A percentile compares a stretch with the other conserved stretches of the same genome.
phyloP scores from a whole-genome alignment of 2,113 vertebrate genomes.

The Phaethon lepturus region DNA sequence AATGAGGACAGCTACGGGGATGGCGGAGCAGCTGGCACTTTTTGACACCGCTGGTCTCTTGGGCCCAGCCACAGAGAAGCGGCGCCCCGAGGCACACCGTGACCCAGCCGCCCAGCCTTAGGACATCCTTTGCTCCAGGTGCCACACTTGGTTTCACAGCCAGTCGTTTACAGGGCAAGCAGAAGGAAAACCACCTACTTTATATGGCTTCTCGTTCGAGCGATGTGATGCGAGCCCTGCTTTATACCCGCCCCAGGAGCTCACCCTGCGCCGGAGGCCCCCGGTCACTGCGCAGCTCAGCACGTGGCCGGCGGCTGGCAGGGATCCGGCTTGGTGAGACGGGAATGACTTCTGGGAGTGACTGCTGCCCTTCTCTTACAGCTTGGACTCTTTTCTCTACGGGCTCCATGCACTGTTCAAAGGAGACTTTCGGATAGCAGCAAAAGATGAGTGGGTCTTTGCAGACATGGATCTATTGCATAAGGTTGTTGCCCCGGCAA shows the following conservation, averaged over 20 bases:
- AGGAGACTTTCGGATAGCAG: conserved; percentile 93
- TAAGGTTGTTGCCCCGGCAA: conserved; percentile 91
- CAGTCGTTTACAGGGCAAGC: background rate
- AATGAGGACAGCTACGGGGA: background rate
- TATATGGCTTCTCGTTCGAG: background rate
- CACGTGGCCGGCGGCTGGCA: rapidly evolving
- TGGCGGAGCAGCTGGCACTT: background rate
- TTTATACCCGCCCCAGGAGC: rapidly evolving
- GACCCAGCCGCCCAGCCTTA: background rate
- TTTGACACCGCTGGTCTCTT: background rate
- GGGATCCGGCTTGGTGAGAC: background rate
- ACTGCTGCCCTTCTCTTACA: conserved; percentile 66
- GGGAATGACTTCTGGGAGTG: background rate
- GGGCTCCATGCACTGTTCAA: conserved; percentile 96
- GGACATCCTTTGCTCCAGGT: background rate
- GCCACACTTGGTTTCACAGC: background rate
- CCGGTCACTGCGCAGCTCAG: rapidly evolving
- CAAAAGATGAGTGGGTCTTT: conserved; percentile 96
- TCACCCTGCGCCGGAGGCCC: rapidly evolving
- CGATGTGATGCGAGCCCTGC: rapidly evolving
- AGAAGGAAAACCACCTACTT: background rate
- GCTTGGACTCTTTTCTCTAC: conserved; percentile 94
- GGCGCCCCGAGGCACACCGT: background rate
- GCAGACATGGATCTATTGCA: conserved; percentile 94
- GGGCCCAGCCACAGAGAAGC: background rate